These are phyloP conservation scores for Sigmodon hispidus DNA, from an alignment of 2,113 vertebrate genomes.

Conservation along the genomic window DNA sequence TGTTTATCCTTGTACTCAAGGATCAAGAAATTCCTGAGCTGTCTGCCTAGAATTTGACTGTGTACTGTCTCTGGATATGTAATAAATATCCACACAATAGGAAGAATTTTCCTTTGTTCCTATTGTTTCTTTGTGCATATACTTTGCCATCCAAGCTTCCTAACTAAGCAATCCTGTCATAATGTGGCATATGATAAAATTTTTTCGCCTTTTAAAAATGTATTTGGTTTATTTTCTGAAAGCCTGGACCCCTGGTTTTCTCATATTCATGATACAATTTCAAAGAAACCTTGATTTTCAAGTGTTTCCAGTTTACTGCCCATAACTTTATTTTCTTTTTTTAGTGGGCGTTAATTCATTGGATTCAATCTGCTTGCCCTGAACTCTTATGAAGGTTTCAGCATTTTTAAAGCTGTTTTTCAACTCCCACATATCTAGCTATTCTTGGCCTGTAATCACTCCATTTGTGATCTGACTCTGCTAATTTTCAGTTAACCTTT, in stretches of 20 bases:
- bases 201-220: background rate
- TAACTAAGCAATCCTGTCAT: background rate
- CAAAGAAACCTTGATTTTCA: constrained; percentile 53
- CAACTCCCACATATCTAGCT: constrained; percentile 52
- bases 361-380: constrained; percentile 51
- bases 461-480: constrained; percentile 25
- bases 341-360: constrained; percentile 57
- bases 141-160: background rate
- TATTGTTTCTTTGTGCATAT: background rate
- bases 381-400: constrained; percentile 57
- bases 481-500: constrained; percentile 63
- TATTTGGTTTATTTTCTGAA: constrained; percentile 26
- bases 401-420: constrained; percentile 60
- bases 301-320: constrained; percentile 19
- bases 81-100: too few relatives aligned
- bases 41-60: too few relatives aligned
- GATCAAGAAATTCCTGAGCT: too few relatives aligned
- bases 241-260: background rate
- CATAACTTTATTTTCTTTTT: constrained; percentile 58
- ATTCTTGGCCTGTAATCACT: constrained; percentile 57
- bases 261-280: constrained; percentile 33
- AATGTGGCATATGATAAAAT: background rate
- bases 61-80: too few relatives aligned
- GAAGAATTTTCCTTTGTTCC: constrained; percentile 33
- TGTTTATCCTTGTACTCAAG: too few relatives aligned